Base-by-base conservation (phyloP, 2,113 vertebrate species). In the Neodontobutis hainanensis region DNA sequence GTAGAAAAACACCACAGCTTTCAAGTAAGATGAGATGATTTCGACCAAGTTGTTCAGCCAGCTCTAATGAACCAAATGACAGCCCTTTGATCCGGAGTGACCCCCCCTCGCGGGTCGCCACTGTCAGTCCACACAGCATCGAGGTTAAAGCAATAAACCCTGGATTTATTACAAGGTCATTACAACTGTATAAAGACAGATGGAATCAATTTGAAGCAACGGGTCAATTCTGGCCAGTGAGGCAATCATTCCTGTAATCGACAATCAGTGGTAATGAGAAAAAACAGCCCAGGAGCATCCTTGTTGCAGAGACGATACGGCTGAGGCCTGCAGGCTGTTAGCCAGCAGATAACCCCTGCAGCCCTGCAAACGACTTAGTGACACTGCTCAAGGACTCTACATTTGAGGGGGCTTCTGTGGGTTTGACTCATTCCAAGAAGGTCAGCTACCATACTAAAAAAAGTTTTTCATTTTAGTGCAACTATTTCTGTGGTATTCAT, bases 121-220 rank as follows among this genome's bases (percentile, higher is more conserved):
- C 15, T 11, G 38, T 76, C 79, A 65, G 68, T 78, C 53, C 73
- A 80, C 83, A 60, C 49, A 27, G 61, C 68, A 76, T 59, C 65
- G 60, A 61, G 73, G 81, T 79, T 74, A 78, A 87, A 70, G 80
- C 70, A 77, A 83, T 78, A 83, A 85, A 81, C 62, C 51, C 71
- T 77, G 48, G 52, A 85, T 88, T 85, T 82, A 86, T 87, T 81
- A 83, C 79, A 78, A 80, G 79, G 81, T 87, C 84, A 81, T 89
- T 87, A 82, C 80, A 60, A 74, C 66, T 76, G 73, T 85, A 81
- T 85, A 75, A 77, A 89, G 87, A 88, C 87, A 77, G 84, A 89
- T 84, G 75, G 83, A 61, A 68, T 82, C 85, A 85, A 71, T 87
- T 77, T 74, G 78, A 82, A 70, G 77, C 75, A 47, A 84, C 66